phyloP scores from a whole-genome alignment of 2,113 vertebrate species.

The Bambusicola thoracicus region DNA sequence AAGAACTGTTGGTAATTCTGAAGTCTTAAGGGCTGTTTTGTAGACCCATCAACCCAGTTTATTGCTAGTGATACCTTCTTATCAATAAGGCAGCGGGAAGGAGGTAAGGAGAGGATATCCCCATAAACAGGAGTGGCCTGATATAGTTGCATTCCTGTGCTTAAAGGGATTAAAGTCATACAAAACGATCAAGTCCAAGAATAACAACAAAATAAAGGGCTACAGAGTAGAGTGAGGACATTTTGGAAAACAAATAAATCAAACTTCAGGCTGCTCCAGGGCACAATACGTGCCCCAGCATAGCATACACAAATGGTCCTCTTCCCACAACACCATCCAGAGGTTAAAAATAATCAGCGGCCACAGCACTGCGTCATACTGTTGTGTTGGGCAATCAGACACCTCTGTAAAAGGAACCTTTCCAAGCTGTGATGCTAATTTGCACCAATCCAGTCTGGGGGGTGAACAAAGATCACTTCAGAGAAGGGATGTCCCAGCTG shows the following conservation, averaged over 20 bases:
- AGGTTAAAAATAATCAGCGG: not conserved
- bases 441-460: not conserved
- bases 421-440: not conserved
- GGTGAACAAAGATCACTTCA: not conserved
- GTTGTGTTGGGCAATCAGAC: not conserved
- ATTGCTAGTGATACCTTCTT: not conserved
- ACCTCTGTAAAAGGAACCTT: not conserved
- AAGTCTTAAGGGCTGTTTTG: not conserved
- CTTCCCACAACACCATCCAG: not conserved
- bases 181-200: not conserved
- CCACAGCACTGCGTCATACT: not conserved
- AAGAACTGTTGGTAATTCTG: not conserved
- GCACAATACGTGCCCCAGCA: not conserved
- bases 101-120: not conserved
- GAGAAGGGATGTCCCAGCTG: not conserved
- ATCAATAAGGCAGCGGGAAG: not conserved
- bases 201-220: not conserved
- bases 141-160: not conserved
- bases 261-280: not conserved
- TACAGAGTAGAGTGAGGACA: fast-evolving
- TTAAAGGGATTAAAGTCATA: not conserved
- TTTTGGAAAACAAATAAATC: not conserved
- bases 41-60: not conserved
- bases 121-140: not conserved
- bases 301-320: not conserved